phyloP scores from a whole-genome alignment of 2,113 vertebrate genomes.

The Prionailurus bengalensis region DNA sequence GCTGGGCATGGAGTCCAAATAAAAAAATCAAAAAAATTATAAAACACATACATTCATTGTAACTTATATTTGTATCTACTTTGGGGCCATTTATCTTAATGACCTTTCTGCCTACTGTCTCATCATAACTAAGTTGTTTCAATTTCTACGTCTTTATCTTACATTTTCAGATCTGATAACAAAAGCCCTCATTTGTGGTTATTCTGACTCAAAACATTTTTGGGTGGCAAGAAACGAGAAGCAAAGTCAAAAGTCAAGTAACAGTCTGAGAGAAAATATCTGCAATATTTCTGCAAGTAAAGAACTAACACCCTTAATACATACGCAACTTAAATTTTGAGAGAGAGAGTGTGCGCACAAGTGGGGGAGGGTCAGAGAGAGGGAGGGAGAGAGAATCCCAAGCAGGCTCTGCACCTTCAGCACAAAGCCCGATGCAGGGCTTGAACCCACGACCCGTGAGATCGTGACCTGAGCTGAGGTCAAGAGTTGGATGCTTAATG shows the following conservation, averaged over 20 bases:
- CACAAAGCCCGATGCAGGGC: no score
- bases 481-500: no score
- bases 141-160: slow-evolving; percentile 17
- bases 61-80: not conserved
- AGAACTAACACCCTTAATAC: not conserved
- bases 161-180: slow-evolving; percentile 11
- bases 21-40: not conserved
- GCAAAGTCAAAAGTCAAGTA: not conserved
- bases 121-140: not conserved
- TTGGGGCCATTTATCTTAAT: not conserved
- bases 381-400: no score
- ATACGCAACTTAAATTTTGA: not conserved
- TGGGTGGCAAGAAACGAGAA: not conserved
- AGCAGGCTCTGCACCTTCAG: no score
- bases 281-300: not conserved
- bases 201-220: not conserved
- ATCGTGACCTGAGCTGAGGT: no score
- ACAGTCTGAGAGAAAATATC: slow-evolving; percentile 15
- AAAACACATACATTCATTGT: not conserved
- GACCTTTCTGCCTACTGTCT: not conserved
- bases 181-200: not conserved
- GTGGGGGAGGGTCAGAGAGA: no score
- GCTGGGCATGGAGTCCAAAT: no score
- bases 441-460: no score
- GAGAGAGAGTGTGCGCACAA: no score